Conservation (phyloP, 2,888 invertebrate species). For the Eudemis profundana region DNA sequence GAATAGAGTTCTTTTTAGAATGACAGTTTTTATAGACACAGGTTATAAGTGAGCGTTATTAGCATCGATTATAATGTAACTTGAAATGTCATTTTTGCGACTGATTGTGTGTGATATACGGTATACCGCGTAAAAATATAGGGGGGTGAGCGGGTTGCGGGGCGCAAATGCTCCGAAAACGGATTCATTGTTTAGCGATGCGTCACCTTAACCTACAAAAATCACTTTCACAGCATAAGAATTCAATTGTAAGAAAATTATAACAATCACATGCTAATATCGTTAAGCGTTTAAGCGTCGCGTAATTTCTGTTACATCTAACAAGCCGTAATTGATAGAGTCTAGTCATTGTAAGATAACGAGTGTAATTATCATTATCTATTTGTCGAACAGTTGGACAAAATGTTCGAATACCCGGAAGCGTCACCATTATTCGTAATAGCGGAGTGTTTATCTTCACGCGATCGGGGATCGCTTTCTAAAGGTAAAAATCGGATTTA, state of each 20-base stretch:
- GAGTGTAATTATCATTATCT: conserved; percentile 56
- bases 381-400: conserved; percentile 54
- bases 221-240: conserved; percentile 40
- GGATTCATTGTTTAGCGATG: no score
- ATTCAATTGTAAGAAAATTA: conserved; percentile 31
- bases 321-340: conserved; percentile 58
- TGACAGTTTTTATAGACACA: no score
- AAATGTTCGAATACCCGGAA: conserved; percentile 62
- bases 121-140: no score
- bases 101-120: no score
- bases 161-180: no score
- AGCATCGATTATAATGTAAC: no score
- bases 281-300: conserved; percentile 37
- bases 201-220: conserved; percentile 42
- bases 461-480: conserved; percentile 60
- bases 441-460: conserved; percentile 57
- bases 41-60: no score
- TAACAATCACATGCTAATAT: conserved; percentile 17
- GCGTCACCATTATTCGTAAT: conserved; percentile 53
- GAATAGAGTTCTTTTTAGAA: no score
- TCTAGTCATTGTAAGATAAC: conserved; percentile 53
- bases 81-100: no score
- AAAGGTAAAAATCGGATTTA: conserved; percentile 55
- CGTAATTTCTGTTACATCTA: conserved; percentile 56
- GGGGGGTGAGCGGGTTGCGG: no score